phyloP scores from a whole-genome alignment of 1,140 invertebrate species.

The Argopecten irradians region DNA sequence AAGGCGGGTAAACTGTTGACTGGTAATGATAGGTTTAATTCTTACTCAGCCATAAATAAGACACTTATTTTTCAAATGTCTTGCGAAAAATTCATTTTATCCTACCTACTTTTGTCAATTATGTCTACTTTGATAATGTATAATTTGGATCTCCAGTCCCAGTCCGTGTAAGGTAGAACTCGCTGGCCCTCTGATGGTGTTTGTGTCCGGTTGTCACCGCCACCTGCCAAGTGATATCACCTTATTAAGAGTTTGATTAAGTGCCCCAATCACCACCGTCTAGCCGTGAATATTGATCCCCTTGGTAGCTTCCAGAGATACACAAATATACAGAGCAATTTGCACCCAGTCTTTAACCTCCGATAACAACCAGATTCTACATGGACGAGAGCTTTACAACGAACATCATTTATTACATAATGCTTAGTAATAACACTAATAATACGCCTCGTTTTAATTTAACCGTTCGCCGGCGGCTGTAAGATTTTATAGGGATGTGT shows the following conservation, averaged over 20 bases:
- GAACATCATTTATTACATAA: constrained; percentile 7
- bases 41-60: neutral
- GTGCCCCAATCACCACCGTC: neutral
- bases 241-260: constrained; percentile 23
- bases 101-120: neutral
- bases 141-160: neutral
- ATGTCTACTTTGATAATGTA: neutral
- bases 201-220: constrained; percentile 1
- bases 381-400: neutral
- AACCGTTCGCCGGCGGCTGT: neutral
- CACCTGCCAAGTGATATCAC: neutral
- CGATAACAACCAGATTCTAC: neutral
- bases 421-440: neutral
- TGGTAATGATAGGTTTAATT: neutral
- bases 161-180: neutral
- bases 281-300: constrained; percentile 14
- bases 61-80: neutral
- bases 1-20: neutral
- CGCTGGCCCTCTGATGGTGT: neutral
- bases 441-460: neutral
- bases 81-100: neutral
- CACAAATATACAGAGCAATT: constrained; percentile 13
- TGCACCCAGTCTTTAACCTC: neutral
- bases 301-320: neutral
- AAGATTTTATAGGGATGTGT: neutral